These are phyloP conservation scores for Cerastoderma edule DNA, from an alignment of 2,888 invertebrate species.

Conservation along the genomic window DNA sequence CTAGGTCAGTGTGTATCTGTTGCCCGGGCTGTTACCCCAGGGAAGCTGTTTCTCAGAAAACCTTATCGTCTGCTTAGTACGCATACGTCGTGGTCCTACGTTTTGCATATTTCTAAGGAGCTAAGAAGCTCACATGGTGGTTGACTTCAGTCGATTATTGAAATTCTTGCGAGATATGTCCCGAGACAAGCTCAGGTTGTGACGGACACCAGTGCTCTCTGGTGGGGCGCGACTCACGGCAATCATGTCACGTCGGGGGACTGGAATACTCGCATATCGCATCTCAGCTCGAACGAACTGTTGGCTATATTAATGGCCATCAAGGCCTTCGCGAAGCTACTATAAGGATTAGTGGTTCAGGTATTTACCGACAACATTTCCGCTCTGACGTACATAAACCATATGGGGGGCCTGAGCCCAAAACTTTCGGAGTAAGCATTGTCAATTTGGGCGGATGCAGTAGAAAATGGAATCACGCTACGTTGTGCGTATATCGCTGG, in stretches of 20 bases:
- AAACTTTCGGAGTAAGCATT: constrained; percentile 23
- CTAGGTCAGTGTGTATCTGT: constrained; percentile 32
- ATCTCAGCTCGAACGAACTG: constrained; percentile 32
- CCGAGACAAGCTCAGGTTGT: constrained; percentile 24
- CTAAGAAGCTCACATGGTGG: constrained; percentile 29
- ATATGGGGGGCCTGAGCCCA: constrained; percentile 37
- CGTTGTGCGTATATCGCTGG: constrained; percentile 38
- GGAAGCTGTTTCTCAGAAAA: constrained; percentile 21
- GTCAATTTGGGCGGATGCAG: constrained; percentile 37
- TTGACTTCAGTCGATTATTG: constrained; percentile 10
- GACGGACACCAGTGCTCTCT: constrained; percentile 16
- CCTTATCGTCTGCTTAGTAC: constrained; percentile 20
- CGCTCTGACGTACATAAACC: constrained; percentile 30
- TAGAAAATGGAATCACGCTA: constrained; percentile 36
- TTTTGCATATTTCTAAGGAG: not conserved
- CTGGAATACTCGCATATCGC: constrained; percentile 21
- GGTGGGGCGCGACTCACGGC: constrained; percentile 22
- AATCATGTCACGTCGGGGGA: constrained; percentile 17
- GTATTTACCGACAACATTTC: constrained; percentile 34
- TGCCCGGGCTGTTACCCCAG: constrained; percentile 25
- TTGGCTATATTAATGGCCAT: constrained; percentile 26
- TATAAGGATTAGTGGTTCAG: constrained; percentile 7
- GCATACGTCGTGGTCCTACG: constrained; percentile 21
- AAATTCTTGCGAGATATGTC: not conserved
- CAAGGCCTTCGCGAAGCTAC: constrained; percentile 20